Percentiles rank a stretch among this genome's conserved stretches.
These are phyloP conservation scores for Kradibia gibbosae DNA, from an alignment of 1,140 invertebrate genomes.

Conservation along the genomic window DNA sequence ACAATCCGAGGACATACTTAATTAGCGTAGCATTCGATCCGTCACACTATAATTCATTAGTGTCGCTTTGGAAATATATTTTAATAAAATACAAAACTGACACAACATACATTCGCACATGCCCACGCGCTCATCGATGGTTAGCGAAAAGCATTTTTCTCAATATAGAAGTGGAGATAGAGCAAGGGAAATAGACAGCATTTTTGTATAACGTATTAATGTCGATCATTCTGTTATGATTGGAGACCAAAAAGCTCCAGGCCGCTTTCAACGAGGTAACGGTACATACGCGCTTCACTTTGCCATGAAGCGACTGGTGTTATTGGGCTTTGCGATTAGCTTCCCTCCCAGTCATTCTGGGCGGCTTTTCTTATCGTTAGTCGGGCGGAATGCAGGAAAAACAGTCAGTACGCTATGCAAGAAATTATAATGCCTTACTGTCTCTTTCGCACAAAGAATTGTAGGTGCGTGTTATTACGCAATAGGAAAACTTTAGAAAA, in stretches of 20 bases:
- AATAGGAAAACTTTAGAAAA: neutral
- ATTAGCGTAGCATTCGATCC: neutral
- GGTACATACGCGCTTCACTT: constrained; percentile 11
- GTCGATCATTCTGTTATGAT: constrained; percentile 23
- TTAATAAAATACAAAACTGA: neutral
- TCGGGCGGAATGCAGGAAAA: constrained; percentile 1
- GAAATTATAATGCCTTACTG: constrained; percentile 5
- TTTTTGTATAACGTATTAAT: neutral
- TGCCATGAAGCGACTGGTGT: neutral
- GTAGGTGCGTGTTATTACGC: neutral
- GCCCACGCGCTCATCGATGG: neutral
- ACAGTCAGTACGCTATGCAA: neutral
- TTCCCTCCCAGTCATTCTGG: constrained; percentile 11
- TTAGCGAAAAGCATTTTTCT: neutral
- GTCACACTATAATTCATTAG: neutral
- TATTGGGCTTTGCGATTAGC: constrained; percentile 29
- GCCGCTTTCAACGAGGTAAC: constrained; percentile 18
- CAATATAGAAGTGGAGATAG: neutral
- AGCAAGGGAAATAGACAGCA: neutral
- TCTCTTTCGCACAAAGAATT: neutral
- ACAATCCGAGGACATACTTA: neutral
- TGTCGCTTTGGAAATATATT: neutral
- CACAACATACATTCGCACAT: neutral
- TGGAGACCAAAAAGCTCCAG: constrained; percentile 3
- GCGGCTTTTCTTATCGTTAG: constrained; percentile 28